Conservation (phyloP, 2,888 invertebrate genomes). For the Amiota communis region DNA sequence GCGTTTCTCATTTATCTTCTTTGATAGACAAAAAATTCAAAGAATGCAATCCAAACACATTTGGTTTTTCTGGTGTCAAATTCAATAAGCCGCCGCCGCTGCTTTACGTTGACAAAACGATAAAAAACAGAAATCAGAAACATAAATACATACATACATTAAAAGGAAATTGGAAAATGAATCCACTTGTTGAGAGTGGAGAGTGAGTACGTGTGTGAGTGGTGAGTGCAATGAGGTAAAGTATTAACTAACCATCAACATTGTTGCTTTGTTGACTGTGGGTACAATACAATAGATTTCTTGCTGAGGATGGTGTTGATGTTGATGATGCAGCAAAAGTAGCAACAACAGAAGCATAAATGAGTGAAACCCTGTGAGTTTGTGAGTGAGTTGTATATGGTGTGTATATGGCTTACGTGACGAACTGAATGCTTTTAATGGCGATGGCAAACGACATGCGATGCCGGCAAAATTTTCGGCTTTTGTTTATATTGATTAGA, state of each 20-base stretch:
- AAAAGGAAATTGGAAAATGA: no score
- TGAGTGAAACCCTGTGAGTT: constrained; percentile 29
- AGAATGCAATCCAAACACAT: no score
- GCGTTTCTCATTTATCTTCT: no score
- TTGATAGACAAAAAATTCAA: no score
- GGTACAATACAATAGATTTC: background rate
- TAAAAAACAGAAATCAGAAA: no score
- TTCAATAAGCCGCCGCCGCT: no score
- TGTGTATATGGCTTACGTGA: constrained; percentile 55
- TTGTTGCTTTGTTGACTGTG: no score
- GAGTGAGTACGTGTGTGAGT: background rate
- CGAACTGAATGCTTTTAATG: constrained; percentile 48
- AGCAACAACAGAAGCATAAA: background rate
- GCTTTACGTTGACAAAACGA: no score
- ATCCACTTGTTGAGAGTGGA: background rate
- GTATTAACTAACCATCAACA: no score
- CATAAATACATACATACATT: no score
- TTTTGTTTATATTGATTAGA: constrained; percentile 16
- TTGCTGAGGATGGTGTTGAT: background rate
- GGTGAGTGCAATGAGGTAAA: background rate
- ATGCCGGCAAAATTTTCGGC: constrained; percentile 30
- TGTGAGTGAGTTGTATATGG: constrained; percentile 5
- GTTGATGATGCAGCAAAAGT: no score
- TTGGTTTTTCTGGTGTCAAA: no score
- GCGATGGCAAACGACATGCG: constrained; percentile 38